These are phyloP conservation scores for Gallirallus australis DNA, from an alignment of 2,797 vertebrate species.

Conservation along the genomic window DNA sequence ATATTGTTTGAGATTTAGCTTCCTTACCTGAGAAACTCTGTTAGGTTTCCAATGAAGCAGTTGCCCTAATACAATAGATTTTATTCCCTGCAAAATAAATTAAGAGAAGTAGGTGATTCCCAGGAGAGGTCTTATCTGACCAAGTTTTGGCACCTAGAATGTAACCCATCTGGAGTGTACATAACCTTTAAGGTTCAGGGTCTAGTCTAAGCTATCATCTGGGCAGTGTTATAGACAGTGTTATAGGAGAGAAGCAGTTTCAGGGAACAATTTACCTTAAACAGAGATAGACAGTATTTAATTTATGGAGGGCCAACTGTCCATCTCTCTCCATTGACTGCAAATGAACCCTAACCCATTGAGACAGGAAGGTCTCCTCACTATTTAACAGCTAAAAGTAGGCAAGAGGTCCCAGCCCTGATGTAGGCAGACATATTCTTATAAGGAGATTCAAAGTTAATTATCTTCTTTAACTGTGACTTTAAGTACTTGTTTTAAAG, in stretches of 20 bases:
- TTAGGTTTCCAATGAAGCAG: not conserved
- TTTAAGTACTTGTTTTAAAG: not conserved
- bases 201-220: not conserved
- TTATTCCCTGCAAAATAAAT: not conserved
- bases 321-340: not conserved
- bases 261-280: not conserved
- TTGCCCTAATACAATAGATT: not conserved
- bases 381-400: not conserved
- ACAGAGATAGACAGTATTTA: not conserved
- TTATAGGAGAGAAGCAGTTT: not conserved
- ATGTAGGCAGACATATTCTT: not conserved
- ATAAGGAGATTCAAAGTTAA: not conserved
- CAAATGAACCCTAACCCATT: not conserved
- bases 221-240: not conserved
- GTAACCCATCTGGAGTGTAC: not conserved
- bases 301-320: not conserved
- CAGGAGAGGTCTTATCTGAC: not conserved
- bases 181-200: not conserved
- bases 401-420: not conserved
- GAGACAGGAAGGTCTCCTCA: accelerated
- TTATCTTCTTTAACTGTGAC: not conserved
- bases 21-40: not conserved
- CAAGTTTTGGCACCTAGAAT: not conserved
- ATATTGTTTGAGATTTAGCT: not conserved
- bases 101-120: not conserved